Evolutionary conservation across 2,888 invertebrate genomes (phyloP).

Genomic region (Leuctra nigra): DNA sequence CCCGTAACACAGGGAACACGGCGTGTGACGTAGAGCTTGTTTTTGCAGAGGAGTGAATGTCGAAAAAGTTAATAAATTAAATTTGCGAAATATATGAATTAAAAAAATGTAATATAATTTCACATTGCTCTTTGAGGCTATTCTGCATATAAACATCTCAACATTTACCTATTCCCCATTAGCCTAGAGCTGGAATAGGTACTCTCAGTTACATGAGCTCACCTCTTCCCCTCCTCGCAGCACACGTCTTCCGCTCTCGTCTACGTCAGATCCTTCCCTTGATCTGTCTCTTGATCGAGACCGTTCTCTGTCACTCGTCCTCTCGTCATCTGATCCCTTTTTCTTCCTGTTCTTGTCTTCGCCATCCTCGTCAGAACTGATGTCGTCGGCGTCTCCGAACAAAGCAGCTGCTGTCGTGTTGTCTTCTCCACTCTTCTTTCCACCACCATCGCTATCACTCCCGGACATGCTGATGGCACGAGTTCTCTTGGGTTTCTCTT

Average conservation of each 20-base stretch:
- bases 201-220: conserved; percentile 31
- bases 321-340: conserved; percentile 36
- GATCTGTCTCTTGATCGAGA: conserved; percentile 38
- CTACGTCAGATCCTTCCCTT: conserved; percentile 41
- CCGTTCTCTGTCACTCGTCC: conserved; percentile 45
- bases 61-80: too few species aligned
- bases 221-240: conserved; percentile 38
- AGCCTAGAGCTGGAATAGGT: too few species aligned
- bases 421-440: neutral
- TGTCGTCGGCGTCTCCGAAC: conserved; percentile 91
- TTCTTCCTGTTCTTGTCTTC: conserved; percentile 39
- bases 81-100: too few species aligned
- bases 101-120: too few species aligned
- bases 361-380: conserved; percentile 78
- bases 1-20: too few species aligned
- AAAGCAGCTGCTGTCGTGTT: conserved; percentile 70
- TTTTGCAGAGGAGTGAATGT: too few species aligned
- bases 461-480: neutral
- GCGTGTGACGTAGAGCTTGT: too few species aligned
- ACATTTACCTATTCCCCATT: too few species aligned
- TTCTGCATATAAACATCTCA: too few species aligned
- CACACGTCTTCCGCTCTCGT: conserved; percentile 35
- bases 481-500: conserved; percentile 21
- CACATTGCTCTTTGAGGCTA: too few species aligned
- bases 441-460: neutral